These are phyloP conservation scores for Callithrix jacchus DNA, from an alignment of 2,113 vertebrate genomes.

Conservation along the genomic window DNA sequence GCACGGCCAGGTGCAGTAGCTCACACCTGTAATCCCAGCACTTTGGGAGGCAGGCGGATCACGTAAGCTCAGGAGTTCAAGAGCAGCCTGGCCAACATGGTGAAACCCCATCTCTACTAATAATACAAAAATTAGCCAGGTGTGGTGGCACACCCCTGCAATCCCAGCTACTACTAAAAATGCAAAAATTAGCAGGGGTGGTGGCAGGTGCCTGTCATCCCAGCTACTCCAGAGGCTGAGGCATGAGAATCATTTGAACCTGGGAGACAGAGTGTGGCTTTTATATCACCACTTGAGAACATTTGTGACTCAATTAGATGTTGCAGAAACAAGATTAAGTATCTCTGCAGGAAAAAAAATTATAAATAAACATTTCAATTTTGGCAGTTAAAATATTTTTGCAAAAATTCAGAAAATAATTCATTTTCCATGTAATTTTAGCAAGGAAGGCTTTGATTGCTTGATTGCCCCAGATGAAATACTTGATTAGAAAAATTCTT, in stretches of 20 bases:
- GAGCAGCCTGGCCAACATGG: no score
- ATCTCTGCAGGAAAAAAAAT: slow-evolving; percentile 39
- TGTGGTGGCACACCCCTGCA: no score
- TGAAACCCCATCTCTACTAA: no score
- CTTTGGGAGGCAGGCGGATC: no score
- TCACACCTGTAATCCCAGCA: no score
- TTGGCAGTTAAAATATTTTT: slow-evolving; percentile 50
- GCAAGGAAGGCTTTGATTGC: slow-evolving; percentile 43
- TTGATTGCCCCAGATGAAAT: slow-evolving; percentile 48
- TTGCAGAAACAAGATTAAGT: slow-evolving; percentile 30
- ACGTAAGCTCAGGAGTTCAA: no score
- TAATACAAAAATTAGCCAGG: no score
- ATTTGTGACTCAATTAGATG: neutral
- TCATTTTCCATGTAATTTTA: slow-evolving; percentile 50
- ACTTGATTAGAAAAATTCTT: slow-evolving; percentile 55
- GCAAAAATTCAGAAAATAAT: slow-evolving; percentile 29
- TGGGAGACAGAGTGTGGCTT: neutral
- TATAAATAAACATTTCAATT: slow-evolving; percentile 13
- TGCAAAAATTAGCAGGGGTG: no score
- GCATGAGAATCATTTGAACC: no score
- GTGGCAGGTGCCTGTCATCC: no score
- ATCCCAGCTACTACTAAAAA: no score
- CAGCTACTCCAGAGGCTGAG: no score
- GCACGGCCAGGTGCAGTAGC: neutral
- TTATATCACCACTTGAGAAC: neutral